These are phyloP conservation scores for Therioaphis trifolii DNA, from an alignment of 2,888 invertebrate species.

Conservation along the genomic window DNA sequence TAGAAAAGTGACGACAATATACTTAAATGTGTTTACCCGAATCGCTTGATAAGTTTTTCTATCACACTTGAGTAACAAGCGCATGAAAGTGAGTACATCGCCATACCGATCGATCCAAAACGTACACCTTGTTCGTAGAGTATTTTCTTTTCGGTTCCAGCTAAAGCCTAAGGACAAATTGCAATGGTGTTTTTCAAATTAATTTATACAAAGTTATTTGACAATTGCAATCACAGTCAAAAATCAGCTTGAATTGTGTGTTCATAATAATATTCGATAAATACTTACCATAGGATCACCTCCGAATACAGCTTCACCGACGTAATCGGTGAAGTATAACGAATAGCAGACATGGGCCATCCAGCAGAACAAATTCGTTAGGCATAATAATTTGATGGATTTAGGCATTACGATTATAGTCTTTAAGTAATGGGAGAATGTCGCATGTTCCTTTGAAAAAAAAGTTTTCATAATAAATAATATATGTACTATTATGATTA, in stretches of 20 bases:
- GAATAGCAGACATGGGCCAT: slow-evolving; percentile 98
- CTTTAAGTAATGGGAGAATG: slow-evolving; percentile 77
- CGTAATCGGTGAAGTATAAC: slow-evolving; percentile 95
- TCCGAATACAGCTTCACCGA: slow-evolving; percentile 89
- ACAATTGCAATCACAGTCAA: neutral
- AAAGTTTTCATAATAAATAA: neutral
- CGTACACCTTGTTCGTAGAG: slow-evolving; percentile 91
- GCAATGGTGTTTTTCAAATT: neutral
- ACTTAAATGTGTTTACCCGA: slow-evolving; percentile 68
- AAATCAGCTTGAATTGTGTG: too few species aligned
- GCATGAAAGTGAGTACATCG: slow-evolving; percentile 93
- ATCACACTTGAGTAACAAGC: slow-evolving; percentile 91
- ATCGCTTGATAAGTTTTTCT: slow-evolving; percentile 83
- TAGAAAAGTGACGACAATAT: too few species aligned
- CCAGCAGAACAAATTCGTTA: slow-evolving; percentile 97
- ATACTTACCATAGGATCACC: slow-evolving; percentile 82
- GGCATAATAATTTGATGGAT: slow-evolving; percentile 85
- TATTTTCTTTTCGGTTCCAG: slow-evolving; percentile 75
- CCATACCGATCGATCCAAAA: slow-evolving; percentile 97
- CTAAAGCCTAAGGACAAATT: slow-evolving; percentile 74
- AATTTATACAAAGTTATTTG: neutral
- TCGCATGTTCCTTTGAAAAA: slow-evolving; percentile 44
- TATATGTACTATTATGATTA: too few species aligned
- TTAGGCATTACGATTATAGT: slow-evolving; percentile 93
- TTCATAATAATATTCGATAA: too few species aligned